Evolutionary conservation across 2,888 invertebrate species (phyloP), one percentile per base, ranked within the genome.

Genomic region (Zhuqinia jingwanae): DNA sequence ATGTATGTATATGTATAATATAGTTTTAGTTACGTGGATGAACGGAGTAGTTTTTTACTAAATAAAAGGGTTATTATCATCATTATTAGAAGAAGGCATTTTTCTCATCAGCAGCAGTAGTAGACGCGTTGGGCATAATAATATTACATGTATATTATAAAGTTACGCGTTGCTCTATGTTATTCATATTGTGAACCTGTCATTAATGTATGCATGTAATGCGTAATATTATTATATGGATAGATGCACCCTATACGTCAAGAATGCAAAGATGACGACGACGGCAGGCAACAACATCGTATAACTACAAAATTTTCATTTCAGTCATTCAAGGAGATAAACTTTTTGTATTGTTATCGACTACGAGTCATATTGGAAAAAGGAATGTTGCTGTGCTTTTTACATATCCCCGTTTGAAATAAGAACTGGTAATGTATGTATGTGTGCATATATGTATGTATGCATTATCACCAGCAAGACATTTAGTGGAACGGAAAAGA

Each of bases 271-370:
- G 60, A 63, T 36, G 36, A 36, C 8, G 36, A 6, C 3, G 36
- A 36, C 36, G n/a, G n/a, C 8, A 13, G 30, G 58, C 63, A 56
- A 27, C 47, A 79, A 25, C n/a, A 36, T 77, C n/a, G 45, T 36
- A 25, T n/a, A 10, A 47, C 25, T n/a, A 68, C 42, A 78, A 84
- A 84, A 45, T 42, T 36, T 36, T 60, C 45, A 45, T 70, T 77
- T 70, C 70, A 86, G 65, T 81, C 86, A 86, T 77, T 86, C 65
- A 86, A 76, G 75, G 76, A 86, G 86, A 86, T 86, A 86, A 85
- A 83, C 56, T 68, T 75, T 86, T 81, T 36, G 76, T 58, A 81
- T 81, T 83, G 65, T 76, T 76, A 86, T 85, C 85, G 36, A 70
- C 47, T 36, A 65, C n/a, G 22, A 30, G 2, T 75, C 77, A 77